Base-by-base conservation (phyloP, 2,797 vertebrate genomes). In the Bufotes viridis region DNA sequence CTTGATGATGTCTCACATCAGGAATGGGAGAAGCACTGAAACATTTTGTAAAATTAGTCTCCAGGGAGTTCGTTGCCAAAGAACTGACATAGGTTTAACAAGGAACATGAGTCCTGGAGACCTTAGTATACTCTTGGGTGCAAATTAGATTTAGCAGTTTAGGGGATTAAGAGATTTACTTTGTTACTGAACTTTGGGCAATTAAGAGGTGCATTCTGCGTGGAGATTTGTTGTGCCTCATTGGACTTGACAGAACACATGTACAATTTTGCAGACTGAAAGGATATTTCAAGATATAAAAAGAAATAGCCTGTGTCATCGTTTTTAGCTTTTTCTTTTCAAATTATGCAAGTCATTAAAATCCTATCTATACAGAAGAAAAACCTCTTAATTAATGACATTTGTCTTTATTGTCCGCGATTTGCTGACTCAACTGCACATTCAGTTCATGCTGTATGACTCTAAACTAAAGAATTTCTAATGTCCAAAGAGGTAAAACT, bases 101-200 rank as follows among this genome's bases (percentile, higher is more conserved):
- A 72, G 58, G 63, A 87, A 82, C 84, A 82, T 61, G 74, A 82
- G 61, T 26, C 80, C 74, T 53, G 82, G 55, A 81, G 84, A 81
- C 42, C 29, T 55, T 22, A 20, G 69, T 15, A 24, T 72, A 78
- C 34, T 72, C 80, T 63, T 61, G 81, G 81, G 75, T 74, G 80
- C 72, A 89, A 87, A 89, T 87, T 83, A 63, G 74, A 87, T 87
- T 87, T 87, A 87, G 63, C 84, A 78, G 57, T 83, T 89, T 82
- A 89, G 70, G 20, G 88, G 84, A 87, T 89, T 89, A 89, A 82
- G 29, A 49, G 88, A 69, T 89, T 86, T 69, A 60, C 42, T 83
- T 86, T 82, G 84, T 89, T 89, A 70, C 53, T 85, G 87, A 74
- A 88, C 79, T 78, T 85, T 70, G 72, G 69, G 81, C 63, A 87